Conservation (phyloP, 2,113 vertebrate species). For the Nipponia nippon region DNA sequence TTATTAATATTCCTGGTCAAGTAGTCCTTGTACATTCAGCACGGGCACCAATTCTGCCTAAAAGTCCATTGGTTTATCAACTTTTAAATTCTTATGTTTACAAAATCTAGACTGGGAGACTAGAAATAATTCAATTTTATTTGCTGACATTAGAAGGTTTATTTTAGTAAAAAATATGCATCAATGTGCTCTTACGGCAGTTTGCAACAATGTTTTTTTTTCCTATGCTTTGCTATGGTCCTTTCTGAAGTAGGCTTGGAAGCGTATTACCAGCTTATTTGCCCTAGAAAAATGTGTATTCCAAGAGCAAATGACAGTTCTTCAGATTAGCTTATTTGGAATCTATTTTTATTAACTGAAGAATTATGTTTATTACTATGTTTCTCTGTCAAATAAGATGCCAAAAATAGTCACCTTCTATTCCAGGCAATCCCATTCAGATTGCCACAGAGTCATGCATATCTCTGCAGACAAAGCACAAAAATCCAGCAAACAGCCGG, state of each 20-base stretch:
- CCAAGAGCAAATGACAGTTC: not conserved
- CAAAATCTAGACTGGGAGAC: not conserved
- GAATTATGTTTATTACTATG: not conserved
- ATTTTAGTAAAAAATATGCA: not conserved
- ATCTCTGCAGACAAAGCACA: not conserved
- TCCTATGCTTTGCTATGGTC: not conserved
- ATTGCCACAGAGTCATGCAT: not conserved
- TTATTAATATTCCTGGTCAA: not conserved
- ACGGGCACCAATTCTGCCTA: not conserved
- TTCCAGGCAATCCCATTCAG: not conserved
- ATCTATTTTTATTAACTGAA: not conserved
- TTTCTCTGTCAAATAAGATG: not conserved
- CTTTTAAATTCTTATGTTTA: not conserved
- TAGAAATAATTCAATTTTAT: not conserved
- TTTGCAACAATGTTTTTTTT: not conserved
- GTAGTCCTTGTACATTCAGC: not conserved
- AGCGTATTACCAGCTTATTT: not conserved
- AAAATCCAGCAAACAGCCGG: not conserved
- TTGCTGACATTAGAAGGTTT: not conserved
- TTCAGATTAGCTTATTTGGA: not conserved
- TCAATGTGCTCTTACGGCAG: accelerated
- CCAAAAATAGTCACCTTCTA: not conserved
- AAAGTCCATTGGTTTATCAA: not conserved
- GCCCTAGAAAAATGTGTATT: not conserved
- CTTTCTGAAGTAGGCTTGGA: not conserved